These are phyloP conservation scores for Calliopsis andreniformis DNA, from an alignment of 1,140 invertebrate genomes.

Conservation along the genomic window DNA sequence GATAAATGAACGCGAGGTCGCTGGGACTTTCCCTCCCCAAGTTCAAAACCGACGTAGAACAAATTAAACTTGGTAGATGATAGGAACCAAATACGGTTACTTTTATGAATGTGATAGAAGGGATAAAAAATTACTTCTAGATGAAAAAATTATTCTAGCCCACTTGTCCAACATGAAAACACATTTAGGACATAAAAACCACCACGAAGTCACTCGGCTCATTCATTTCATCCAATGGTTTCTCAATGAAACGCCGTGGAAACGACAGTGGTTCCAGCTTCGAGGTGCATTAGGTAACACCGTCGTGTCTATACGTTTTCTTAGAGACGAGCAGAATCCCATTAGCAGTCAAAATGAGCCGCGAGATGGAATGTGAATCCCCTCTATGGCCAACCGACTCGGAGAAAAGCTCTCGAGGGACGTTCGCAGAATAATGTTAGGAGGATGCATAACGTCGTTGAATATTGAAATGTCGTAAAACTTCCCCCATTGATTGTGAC, in stretches of 20 bases:
- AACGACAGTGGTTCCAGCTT: background rate
- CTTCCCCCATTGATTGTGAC: conserved; percentile 21
- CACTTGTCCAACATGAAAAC: too few species aligned
- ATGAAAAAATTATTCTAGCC: too few species aligned
- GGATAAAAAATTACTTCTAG: too few species aligned
- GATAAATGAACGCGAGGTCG: conserved; percentile 20
- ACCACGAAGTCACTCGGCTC: background rate
- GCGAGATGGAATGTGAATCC: conserved; percentile 20
- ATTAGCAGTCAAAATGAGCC: conserved; percentile 20
- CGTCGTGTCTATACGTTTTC: background rate
- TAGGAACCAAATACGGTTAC: too few species aligned
- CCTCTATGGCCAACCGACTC: background rate
- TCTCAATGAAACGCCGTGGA: conserved; percentile 12
- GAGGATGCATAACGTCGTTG: conserved; percentile 10
- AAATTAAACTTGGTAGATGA: too few species aligned
- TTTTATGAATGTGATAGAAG: too few species aligned
- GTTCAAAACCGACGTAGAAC: conserved; percentile 11
- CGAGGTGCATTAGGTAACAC: conserved; percentile 6
- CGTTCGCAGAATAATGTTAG: conserved; percentile 24
- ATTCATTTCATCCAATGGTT: background rate
- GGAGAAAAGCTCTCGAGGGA: background rate
- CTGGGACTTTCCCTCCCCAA: conserved; percentile 5
- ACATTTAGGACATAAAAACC: too few species aligned
- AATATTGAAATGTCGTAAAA: conserved; percentile 44
- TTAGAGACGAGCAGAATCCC: conserved; percentile 20